phyloP scores from a whole-genome alignment of 2,888 invertebrate genomes.

The Malacosoma neustria region DNA sequence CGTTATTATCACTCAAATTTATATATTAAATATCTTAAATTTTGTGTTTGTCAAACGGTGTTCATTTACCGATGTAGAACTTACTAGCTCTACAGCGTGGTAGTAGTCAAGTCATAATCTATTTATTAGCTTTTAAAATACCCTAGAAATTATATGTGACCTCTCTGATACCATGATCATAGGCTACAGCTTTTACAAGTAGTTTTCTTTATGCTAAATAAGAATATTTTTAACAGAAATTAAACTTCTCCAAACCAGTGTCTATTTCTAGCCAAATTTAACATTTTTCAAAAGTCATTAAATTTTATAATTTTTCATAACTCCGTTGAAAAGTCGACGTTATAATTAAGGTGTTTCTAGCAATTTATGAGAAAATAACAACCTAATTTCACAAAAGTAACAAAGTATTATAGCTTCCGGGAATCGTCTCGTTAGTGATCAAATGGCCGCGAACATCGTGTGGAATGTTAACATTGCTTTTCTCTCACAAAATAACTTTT shows the following conservation, averaged over 20 bases:
- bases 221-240: too few relatives aligned
- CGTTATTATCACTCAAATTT: neutral
- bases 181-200: too few relatives aligned
- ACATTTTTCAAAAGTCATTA: neutral
- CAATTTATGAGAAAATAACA: slow-evolving; percentile 42
- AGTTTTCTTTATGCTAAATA: too few relatives aligned
- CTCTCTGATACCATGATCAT: too few relatives aligned
- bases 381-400: slow-evolving; percentile 44
- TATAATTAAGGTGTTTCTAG: slow-evolving; percentile 31
- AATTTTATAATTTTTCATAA: slow-evolving; percentile 16
- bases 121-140: too few relatives aligned
- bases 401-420: slow-evolving; percentile 56
- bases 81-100: too few relatives aligned
- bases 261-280: neutral
- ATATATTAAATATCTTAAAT: neutral
- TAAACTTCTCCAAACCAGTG: neutral
- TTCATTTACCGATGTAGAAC: too few relatives aligned
- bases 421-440: slow-evolving; percentile 57
- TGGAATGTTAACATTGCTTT: slow-evolving; percentile 51
- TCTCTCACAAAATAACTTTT: slow-evolving; percentile 35
- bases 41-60: too few relatives aligned
- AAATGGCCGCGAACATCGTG: slow-evolving; percentile 44
- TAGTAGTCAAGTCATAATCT: too few relatives aligned
- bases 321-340: slow-evolving; percentile 21
- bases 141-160: too few relatives aligned